phyloP scores from a whole-genome alignment of 2,113 vertebrate genomes.

The Chiloscyllium plagiosum region DNA sequence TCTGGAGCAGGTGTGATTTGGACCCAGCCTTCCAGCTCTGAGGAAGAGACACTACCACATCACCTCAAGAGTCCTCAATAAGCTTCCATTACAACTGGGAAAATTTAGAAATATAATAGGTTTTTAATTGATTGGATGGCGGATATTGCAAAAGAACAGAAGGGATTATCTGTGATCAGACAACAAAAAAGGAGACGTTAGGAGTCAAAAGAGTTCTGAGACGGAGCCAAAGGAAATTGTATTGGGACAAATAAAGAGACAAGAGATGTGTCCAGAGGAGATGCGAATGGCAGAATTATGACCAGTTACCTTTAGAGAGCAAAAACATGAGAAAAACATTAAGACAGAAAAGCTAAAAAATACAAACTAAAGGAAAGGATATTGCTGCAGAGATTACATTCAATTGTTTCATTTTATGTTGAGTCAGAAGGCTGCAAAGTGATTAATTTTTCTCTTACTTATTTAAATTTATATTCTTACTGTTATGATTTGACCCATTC shows the following conservation, averaged over 20 bases:
- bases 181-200: not conserved
- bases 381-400: not conserved
- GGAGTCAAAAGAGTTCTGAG: not conserved
- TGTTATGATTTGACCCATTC: not conserved
- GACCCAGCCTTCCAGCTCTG: too few species aligned
- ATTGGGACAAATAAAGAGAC: not conserved
- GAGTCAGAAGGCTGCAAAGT: not conserved
- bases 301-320: too few species aligned
- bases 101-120: too few species aligned
- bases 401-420: not conserved
- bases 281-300: too few species aligned
- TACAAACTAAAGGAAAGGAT: not conserved
- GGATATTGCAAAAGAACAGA: not conserved
- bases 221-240: not conserved
- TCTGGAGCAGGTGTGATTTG: too few species aligned
- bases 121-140: not conserved
- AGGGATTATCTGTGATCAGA: not conserved
- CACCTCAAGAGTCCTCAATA: too few species aligned
- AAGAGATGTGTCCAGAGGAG: not conserved
- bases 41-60: too few species aligned
- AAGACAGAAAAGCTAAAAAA: not conserved
- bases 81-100: too few species aligned
- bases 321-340: not conserved
- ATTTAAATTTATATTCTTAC: not conserved
- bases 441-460: not conserved